These are phyloP conservation scores for Volucella inanis DNA, from an alignment of 2,888 invertebrate species.

Conservation along the genomic window DNA sequence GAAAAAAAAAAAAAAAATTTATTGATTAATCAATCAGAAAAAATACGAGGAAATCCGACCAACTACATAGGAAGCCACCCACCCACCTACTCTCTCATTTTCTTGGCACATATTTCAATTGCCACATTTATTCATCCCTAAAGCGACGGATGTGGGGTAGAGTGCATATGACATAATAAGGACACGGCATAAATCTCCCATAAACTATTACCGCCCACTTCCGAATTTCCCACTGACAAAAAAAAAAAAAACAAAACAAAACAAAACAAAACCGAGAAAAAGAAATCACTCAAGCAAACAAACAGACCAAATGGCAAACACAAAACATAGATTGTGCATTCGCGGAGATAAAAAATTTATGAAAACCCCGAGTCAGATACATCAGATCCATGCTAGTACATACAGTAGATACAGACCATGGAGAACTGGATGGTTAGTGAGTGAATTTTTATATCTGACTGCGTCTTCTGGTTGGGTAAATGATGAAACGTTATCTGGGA, in stretches of 20 bases:
- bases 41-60: not conserved
- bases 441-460: constrained; percentile 20
- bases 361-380: constrained; percentile 16
- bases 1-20: constrained; percentile 30
- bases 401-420: constrained; percentile 10
- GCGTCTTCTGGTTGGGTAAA: constrained; percentile 23
- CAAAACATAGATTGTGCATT: constrained; percentile 46
- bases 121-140: constrained; percentile 32
- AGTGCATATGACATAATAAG: constrained; percentile 66
- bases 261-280: no score
- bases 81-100: not conserved
- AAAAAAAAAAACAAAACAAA: no score
- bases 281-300: not conserved
- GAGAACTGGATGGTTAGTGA: not conserved
- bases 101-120: constrained; percentile 57
- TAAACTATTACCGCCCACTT: not conserved
- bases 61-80: not conserved
- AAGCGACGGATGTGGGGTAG: not conserved
- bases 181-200: constrained; percentile 29
- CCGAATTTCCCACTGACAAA: constrained; percentile 1
- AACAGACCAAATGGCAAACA: constrained; percentile 10
- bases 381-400: no score
- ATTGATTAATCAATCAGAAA: constrained; percentile 61
- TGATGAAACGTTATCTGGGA: constrained; percentile 43
- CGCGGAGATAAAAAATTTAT: constrained; percentile 46